Evolutionary conservation across 2,113 vertebrate species (phyloP), one percentile per base, ranked within the genome.

Genomic region (Rhipidura dahli): DNA sequence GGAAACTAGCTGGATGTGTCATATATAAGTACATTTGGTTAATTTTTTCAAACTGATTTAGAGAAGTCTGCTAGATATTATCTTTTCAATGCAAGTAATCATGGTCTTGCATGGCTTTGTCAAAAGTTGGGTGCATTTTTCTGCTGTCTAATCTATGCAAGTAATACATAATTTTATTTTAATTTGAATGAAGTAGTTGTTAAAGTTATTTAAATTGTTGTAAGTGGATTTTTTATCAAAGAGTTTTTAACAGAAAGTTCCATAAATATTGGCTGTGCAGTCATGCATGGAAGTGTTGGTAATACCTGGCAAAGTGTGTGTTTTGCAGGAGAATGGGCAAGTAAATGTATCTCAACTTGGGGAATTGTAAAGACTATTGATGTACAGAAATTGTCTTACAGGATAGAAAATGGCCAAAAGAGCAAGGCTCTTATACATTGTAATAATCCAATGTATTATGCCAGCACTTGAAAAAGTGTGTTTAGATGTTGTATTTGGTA

Each of bases 51-150:
- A 28, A 49, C 33, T 42, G 28, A 45, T 82, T 65, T 28, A 50
- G 72, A 3, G 66, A 80, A 40, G 33, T 60, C 0, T 75, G n/a
- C 10, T 77, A 83, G 49, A 5, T 72, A 44, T 71, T 54, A 30
- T 24, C 17, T 64, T 70, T 64, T 68, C 16, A 19, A 0, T 68
- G n/a, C 30, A 42, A 53, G 21, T 51, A 54, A 18, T 31, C 2
- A 0, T 80, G 16, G 27, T 39, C 31, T 80, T 11, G 1, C 11
- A 11, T 27, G 44, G 12, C 35, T 77, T 30, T 80, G 0, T 68
- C 21, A 37, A 59, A 85, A 72, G 8, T 7, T 77, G 22, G 1
- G 10, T 63, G 9, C 51, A 8, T 88, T 70, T 90, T 27, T 50
- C 44, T 64, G 40, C 33, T 65, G 22, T 44, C 44, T 71, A 6